phyloP scores from a whole-genome alignment of 2,113 vertebrate genomes.

The Elgaria multicarinata region DNA sequence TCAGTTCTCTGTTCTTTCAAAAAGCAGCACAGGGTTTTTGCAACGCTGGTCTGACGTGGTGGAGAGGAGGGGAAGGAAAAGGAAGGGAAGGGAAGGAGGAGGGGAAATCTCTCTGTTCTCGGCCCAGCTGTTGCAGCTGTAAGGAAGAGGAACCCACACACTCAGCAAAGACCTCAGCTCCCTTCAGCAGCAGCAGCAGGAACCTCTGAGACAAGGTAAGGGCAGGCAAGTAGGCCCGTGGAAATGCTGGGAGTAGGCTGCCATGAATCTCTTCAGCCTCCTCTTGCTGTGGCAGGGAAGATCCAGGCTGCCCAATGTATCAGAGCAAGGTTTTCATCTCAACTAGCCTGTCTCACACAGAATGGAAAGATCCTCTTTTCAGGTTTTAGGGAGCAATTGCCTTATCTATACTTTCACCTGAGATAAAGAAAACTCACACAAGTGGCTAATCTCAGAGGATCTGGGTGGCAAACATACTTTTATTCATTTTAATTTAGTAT shows the following conservation, averaged over 20 bases:
- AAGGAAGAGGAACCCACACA: conserved; percentile 13
- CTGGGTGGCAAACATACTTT: background rate
- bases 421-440: background rate
- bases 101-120: conserved; percentile 41
- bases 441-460: background rate
- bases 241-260: rapidly evolving
- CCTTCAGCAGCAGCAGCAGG: conserved; percentile 42
- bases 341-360: background rate
- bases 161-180: background rate
- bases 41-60: conserved; percentile 39
- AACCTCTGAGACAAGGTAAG: background rate
- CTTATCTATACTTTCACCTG: conserved; percentile 29
- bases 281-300: conserved; percentile 29
- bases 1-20: background rate
- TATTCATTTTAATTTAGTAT: too few species aligned
- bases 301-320: background rate
- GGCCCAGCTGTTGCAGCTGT: conserved; percentile 52
- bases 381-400: background rate
- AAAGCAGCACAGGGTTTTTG: conserved; percentile 45
- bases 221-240: background rate
- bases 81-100: conserved; percentile 45
- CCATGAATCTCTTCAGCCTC: background rate
- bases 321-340: conserved; percentile 19
- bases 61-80: conserved; percentile 40
- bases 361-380: background rate